Conservation (phyloP, 1,140 invertebrate species). For the Hylaeus volcanicus region DNA sequence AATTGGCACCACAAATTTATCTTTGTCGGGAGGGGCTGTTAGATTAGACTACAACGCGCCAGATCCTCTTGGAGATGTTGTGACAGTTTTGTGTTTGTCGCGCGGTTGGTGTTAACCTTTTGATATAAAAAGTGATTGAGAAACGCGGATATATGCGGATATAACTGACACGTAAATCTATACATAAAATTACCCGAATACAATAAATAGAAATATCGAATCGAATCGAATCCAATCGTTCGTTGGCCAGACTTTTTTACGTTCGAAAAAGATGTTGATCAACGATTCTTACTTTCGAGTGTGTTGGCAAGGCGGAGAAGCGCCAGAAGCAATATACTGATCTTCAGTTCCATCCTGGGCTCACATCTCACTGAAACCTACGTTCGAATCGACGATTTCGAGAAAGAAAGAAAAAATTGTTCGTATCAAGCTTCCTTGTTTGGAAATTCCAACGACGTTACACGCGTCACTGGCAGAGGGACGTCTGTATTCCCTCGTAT, state of each 20-base stretch:
- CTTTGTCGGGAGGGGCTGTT: not conserved
- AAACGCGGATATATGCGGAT: too few relatives aligned
- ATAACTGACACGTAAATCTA: too few relatives aligned
- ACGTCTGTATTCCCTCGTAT: not conserved
- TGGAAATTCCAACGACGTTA: too few relatives aligned
- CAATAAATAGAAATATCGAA: too few relatives aligned
- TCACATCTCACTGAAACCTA: constrained; percentile 64
- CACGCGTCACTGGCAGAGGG: not conserved
- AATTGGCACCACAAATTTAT: constrained; percentile 47
- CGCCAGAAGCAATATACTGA: constrained; percentile 65
- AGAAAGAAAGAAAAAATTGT: not conserved
- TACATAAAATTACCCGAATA: too few relatives aligned
- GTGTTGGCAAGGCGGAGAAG: constrained; percentile 62
- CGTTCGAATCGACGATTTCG: constrained; percentile 14
- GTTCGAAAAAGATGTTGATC: not conserved
- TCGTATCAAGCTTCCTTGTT: constrained; percentile 3
- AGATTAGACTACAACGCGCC: not conserved
- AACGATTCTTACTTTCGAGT: constrained; percentile 65
- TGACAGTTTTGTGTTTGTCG: not conserved
- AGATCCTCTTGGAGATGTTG: not conserved
- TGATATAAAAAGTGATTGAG: too few relatives aligned
- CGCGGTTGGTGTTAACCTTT: too few relatives aligned
- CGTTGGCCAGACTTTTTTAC: too few relatives aligned
- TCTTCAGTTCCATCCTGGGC: constrained; percentile 64
- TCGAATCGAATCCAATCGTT: too few relatives aligned